phyloP scores from a whole-genome alignment of 1,140 invertebrate genomes.

The Berghia stephanieae region DNA sequence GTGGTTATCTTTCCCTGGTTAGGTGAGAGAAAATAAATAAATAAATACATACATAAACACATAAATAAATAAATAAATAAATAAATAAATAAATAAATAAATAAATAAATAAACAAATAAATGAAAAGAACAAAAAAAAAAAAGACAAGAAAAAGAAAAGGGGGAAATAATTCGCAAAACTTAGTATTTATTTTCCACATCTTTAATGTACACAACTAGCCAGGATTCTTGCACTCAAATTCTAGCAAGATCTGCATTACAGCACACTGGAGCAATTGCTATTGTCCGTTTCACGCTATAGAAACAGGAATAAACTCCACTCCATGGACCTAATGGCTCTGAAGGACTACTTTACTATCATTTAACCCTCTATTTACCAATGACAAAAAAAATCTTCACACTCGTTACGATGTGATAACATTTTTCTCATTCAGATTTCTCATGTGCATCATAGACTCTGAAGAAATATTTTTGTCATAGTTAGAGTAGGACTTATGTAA shows the following conservation, averaged over 20 bases:
- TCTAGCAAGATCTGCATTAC: too few relatives aligned
- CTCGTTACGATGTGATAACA: too few relatives aligned
- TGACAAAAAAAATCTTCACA: too few relatives aligned
- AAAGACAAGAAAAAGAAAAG: not conserved
- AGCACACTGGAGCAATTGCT: too few relatives aligned
- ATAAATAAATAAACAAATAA: not conserved
- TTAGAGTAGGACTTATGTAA: too few relatives aligned
- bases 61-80: not conserved
- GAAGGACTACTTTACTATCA: too few relatives aligned
- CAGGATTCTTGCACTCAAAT: not conserved
- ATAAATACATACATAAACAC: not conserved
- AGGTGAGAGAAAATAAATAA: too few relatives aligned
- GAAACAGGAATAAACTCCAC: not conserved
- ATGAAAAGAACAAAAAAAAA: not conserved
- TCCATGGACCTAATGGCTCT: too few relatives aligned
- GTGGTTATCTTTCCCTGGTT: conserved; percentile 61
- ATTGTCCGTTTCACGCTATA: not conserved
- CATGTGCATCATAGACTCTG: too few relatives aligned
- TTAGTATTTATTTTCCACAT: not conserved
- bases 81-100: not conserved
- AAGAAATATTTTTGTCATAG: too few relatives aligned
- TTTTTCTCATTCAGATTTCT: too few relatives aligned
- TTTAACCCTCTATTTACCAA: too few relatives aligned
- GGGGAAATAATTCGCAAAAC: not conserved
- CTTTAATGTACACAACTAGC: not conserved